A percentile compares a stretch with the other conserved stretches of the same genome.
phyloP scores from a whole-genome alignment of 1,140 invertebrate genomes.

The Phymastichus coffea region DNA sequence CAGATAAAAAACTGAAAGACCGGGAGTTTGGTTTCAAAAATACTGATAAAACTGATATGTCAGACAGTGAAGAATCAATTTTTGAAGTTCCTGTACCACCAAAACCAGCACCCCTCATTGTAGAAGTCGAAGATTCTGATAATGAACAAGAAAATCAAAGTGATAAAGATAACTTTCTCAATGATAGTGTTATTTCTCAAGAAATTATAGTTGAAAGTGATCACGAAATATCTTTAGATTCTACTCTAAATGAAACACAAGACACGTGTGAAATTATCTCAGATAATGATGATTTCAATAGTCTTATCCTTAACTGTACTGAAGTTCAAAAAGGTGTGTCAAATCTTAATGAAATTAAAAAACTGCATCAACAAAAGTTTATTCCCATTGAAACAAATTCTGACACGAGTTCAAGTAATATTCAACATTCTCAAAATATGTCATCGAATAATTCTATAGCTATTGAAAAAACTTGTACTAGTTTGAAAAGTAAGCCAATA shows the following conservation, averaged over 20 bases:
- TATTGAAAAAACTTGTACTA: not conserved
- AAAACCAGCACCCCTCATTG: constrained; percentile 44
- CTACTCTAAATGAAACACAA: not conserved
- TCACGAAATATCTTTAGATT: not conserved
- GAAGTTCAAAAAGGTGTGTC: constrained; percentile 29
- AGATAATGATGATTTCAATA: constrained; percentile 21
- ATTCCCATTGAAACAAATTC: not conserved
- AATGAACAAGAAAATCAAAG: constrained; percentile 16
- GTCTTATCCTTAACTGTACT: constrained; percentile 41
- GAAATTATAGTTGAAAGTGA: not conserved
- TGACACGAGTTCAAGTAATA: not conserved
- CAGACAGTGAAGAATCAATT: constrained; percentile 48
- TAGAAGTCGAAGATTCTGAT: constrained; percentile 45
- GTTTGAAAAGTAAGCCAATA: not conserved
- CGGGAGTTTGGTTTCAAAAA: not conserved
- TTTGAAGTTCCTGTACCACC: constrained; percentile 50
- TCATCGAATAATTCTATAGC: not conserved
- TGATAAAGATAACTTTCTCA: constrained; percentile 6
- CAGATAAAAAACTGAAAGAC: constrained; percentile 8
- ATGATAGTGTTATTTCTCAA: not conserved
- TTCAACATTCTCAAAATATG: not conserved
- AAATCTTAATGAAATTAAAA: constrained; percentile 38
- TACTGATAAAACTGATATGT: constrained; percentile 16
- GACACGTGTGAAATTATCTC: constrained; percentile 20
- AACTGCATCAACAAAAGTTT: constrained; percentile 22